Conservation (phyloP, 1,140 invertebrate species). For the Sminthurinus signatus region DNA sequence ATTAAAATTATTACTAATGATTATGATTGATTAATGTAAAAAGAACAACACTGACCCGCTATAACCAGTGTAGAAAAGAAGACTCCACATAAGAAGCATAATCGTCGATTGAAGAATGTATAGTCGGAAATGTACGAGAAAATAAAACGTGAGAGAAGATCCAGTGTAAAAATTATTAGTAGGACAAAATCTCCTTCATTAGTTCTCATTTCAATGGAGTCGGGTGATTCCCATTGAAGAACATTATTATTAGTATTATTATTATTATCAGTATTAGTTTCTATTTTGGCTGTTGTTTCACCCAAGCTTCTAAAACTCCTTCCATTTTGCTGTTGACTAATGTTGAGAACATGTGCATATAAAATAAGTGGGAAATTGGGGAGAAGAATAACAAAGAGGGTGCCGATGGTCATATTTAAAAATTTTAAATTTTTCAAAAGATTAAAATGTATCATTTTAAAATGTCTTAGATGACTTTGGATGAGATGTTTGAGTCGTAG, state of each 20-base stretch:
- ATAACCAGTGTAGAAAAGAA: constrained; percentile 8
- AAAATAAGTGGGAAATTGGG: constrained; percentile 22
- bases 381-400: constrained; percentile 2
- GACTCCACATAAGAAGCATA: constrained; percentile 8
- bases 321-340: not conserved
- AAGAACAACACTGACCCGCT: constrained; percentile 9
- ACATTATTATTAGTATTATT: not conserved
- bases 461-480: too few species aligned
- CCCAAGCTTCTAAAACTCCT: not conserved
- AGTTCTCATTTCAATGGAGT: too few species aligned
- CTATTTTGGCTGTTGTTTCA: too few species aligned
- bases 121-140: constrained; percentile 27
- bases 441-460: too few species aligned
- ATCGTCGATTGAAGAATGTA: constrained; percentile 13
- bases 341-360: constrained; percentile 20
- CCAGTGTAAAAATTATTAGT: constrained; percentile 17
- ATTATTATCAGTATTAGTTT: not conserved
- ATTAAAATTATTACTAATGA: too few species aligned
- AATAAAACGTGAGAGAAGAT: constrained; percentile 20
- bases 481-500: too few species aligned
- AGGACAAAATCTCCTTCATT: constrained; percentile 13
- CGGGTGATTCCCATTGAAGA: not conserved
- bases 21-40: too few species aligned
- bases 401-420: constrained; percentile 22
- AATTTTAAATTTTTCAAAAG: constrained; percentile 17